A percentile compares a stretch with the other conserved stretches of the same genome.
Conservation (phyloP, 2,888 invertebrate genomes). For the Cordilura impudica region DNA sequence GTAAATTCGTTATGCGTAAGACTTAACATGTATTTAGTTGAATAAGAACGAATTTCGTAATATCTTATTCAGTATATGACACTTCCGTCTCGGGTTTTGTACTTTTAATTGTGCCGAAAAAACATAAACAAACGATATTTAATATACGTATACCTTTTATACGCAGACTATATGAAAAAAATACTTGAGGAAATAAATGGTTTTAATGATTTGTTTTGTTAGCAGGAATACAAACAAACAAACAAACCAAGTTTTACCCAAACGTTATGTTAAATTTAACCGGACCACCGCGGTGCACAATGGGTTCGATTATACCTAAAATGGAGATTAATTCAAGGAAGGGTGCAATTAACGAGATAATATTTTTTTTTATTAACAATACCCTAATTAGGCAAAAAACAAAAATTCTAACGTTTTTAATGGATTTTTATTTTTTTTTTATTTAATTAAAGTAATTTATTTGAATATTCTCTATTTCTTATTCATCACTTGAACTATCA, state of each 20-base stretch:
- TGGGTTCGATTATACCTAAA: too few relatives aligned
- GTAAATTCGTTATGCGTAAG: slow-evolving; percentile 35
- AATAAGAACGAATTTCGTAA: slow-evolving; percentile 20
- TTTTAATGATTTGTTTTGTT: slow-evolving; percentile 3
- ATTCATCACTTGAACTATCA: too few relatives aligned
- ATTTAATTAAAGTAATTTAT: too few relatives aligned
- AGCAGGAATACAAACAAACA: not conserved
- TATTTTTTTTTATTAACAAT: too few relatives aligned
- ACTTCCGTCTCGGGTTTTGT: not conserved
- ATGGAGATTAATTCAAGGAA: too few relatives aligned
- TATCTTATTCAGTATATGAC: slow-evolving; percentile 16
- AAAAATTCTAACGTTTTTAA: too few relatives aligned
- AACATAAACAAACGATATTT: not conserved
- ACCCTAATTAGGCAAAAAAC: too few relatives aligned
- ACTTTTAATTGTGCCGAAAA: not conserved
- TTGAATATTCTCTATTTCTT: too few relatives aligned
- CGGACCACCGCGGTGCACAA: too few relatives aligned
- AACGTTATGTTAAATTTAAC: slow-evolving; percentile 16
- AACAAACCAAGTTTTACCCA: not conserved
- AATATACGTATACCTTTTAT: not conserved
- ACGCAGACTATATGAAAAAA: not conserved
- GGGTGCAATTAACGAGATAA: too few relatives aligned
- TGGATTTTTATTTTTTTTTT: too few relatives aligned
- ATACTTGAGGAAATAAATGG: slow-evolving; percentile 36
- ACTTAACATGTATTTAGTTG: slow-evolving; percentile 16